A percentile compares a stretch with the other conserved stretches of the same genome.
phyloP scores from a whole-genome alignment of 2,113 vertebrate species.

The Centropus bengalensis region DNA sequence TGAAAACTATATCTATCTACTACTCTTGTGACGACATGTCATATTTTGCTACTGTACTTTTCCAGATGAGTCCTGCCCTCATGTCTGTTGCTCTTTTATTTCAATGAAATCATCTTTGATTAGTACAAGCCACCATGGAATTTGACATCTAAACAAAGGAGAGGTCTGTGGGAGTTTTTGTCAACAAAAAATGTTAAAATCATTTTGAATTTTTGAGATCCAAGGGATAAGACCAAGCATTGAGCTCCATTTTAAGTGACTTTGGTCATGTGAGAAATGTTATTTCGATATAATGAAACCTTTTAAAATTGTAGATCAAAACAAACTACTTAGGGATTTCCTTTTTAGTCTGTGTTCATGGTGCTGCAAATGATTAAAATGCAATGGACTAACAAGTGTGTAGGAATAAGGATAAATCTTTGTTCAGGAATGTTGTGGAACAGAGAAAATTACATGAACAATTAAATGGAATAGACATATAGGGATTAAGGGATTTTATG shows the following conservation, averaged over 20 bases:
- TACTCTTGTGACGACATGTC: neutral
- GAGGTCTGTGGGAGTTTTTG: neutral
- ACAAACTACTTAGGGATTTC: neutral
- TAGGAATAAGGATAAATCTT: neutral
- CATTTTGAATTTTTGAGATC: conserved; percentile 7
- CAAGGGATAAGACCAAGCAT: neutral
- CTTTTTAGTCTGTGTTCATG: neutral
- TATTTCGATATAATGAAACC: neutral
- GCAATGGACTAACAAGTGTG: neutral
- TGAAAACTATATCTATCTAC: neutral
- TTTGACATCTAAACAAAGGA: neutral
- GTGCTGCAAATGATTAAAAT: neutral
- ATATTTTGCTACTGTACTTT: neutral
- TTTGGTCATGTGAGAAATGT: neutral
- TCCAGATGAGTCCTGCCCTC: neutral
- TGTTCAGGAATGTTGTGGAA: neutral
- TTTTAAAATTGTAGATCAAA: conserved; percentile 8
- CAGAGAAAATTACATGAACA: neutral
- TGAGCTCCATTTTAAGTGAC: neutral
- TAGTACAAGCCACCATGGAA: neutral
- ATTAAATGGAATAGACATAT: neutral
- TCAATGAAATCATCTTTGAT: neutral
- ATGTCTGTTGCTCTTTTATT: conserved; percentile 16
- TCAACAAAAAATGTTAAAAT: neutral
- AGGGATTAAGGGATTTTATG: neutral